phyloP scores from a whole-genome alignment of 2,888 invertebrate species.

The Drepanosiphum platanoidis region DNA sequence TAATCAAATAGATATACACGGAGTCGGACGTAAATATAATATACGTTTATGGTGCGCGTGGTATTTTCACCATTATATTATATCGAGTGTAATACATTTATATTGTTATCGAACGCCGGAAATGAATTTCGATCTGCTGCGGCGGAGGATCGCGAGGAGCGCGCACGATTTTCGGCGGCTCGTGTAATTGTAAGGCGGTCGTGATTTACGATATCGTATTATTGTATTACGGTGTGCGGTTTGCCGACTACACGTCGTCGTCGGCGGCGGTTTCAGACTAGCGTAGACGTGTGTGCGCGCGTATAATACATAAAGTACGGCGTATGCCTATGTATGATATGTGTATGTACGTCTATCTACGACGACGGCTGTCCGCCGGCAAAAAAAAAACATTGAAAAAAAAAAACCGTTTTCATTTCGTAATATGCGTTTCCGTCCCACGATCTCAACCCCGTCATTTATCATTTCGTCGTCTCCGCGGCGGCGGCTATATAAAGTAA shows the following conservation, averaged over 20 bases:
- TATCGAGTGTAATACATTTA: no score
- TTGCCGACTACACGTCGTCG: conserved; percentile 9
- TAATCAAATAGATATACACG: no score
- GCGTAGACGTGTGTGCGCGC: not conserved
- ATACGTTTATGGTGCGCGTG: no score
- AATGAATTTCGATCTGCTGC: conserved; percentile 18
- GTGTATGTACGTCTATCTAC: not conserved
- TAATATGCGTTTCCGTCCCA: not conserved
- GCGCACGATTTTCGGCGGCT: conserved; percentile 26
- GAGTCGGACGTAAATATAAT: no score
- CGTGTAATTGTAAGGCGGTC: conserved; percentile 10
- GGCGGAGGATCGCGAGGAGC: not conserved
- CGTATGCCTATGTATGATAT: not conserved
- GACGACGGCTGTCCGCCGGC: not conserved
- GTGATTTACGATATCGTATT: conserved; percentile 30
- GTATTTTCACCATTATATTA: not conserved
- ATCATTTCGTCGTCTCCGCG: not conserved
- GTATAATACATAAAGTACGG: not conserved
- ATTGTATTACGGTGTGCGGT: not conserved
- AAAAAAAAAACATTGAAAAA: not conserved
- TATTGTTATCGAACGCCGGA: conserved; percentile 20
- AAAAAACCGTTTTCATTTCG: not conserved
- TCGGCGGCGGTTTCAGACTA: not conserved
- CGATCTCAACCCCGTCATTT: conserved; percentile 3
- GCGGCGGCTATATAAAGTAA: not conserved